A percentile compares a stretch with the other conserved stretches of the same genome.
phyloP scores from a whole-genome alignment of 2,797 vertebrate species.

The Hylomyscus alleni region DNA sequence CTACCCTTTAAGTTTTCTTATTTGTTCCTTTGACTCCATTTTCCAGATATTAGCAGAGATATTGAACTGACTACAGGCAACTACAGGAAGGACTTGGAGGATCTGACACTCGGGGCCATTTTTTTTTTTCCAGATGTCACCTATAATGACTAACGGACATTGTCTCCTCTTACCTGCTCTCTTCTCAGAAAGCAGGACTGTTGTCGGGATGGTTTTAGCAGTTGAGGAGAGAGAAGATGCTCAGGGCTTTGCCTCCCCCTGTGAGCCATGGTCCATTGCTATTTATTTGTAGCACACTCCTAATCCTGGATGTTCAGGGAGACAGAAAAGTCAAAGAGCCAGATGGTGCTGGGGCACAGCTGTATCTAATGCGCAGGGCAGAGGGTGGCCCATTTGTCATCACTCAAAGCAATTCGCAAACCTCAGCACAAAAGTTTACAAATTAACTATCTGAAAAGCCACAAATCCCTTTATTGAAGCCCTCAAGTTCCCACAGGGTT shows the following conservation, averaged over 20 bases:
- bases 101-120: background rate
- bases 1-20: background rate
- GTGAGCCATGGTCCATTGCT: background rate
- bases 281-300: slow-evolving; percentile 13
- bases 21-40: background rate
- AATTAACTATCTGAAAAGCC: slow-evolving; percentile 71
- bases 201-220: background rate
- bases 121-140: background rate
- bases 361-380: slow-evolving; percentile 40
- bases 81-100: background rate
- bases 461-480: slow-evolving; percentile 61
- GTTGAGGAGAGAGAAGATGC: background rate
- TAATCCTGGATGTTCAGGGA: slow-evolving; percentile 63
- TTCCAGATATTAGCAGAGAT: background rate
- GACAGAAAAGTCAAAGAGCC: slow-evolving; percentile 44
- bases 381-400: slow-evolving; percentile 62
- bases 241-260: background rate
- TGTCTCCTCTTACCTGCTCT: background rate
- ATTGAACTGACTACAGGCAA: background rate
- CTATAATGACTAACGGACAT: background rate
- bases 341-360: slow-evolving; percentile 62
- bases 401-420: slow-evolving; percentile 73
- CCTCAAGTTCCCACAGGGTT: slow-evolving; percentile 61
- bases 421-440: slow-evolving; percentile 61
- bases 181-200: background rate